Percentiles rank a stretch among this genome's conserved stretches.
Evolutionary conservation across 2,888 invertebrate species (phyloP).

Genomic region (Scrobipalpa atriplicella): DNA sequence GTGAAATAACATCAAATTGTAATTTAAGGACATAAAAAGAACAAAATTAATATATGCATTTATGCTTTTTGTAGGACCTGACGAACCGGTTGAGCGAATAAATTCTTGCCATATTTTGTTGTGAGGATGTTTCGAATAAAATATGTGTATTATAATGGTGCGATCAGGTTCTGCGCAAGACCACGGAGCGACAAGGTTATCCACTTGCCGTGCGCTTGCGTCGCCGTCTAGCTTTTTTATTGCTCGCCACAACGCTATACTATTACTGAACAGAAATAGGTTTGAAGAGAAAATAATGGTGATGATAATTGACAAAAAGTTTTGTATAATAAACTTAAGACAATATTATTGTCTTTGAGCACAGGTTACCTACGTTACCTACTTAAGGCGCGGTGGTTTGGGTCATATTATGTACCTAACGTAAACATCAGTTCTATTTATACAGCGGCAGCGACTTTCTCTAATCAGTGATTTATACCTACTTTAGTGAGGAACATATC

Average conservation of each 20-base stretch:
- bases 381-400: too few relatives aligned
- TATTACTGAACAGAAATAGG: background rate
- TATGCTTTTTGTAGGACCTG: slow-evolving; percentile 7
- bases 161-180: slow-evolving; percentile 45
- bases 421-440: too few relatives aligned
- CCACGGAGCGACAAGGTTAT: slow-evolving; percentile 56
- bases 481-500: background rate
- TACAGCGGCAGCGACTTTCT: too few relatives aligned
- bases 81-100: slow-evolving; percentile 19
- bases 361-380: too few relatives aligned
- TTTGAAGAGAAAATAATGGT: slow-evolving; percentile 16
- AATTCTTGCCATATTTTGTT: slow-evolving; percentile 23
- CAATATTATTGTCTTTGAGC: too few relatives aligned
- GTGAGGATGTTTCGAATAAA: slow-evolving; percentile 38
- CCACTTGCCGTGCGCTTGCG: slow-evolving; percentile 41
- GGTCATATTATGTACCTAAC: too few relatives aligned
- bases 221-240: slow-evolving; percentile 40
- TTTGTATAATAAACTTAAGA: background rate
- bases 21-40: background rate
- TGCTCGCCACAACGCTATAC: slow-evolving; percentile 4
- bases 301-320: background rate
- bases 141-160: slow-evolving; percentile 34
- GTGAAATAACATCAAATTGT: slow-evolving; percentile 3
- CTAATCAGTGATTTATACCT: too few relatives aligned
- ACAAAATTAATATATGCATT: slow-evolving; percentile 17